These are phyloP conservation scores for Echinarachnius parma DNA, from an alignment of 53 echinoderm and acorn worm species.

Conservation along the genomic window DNA sequence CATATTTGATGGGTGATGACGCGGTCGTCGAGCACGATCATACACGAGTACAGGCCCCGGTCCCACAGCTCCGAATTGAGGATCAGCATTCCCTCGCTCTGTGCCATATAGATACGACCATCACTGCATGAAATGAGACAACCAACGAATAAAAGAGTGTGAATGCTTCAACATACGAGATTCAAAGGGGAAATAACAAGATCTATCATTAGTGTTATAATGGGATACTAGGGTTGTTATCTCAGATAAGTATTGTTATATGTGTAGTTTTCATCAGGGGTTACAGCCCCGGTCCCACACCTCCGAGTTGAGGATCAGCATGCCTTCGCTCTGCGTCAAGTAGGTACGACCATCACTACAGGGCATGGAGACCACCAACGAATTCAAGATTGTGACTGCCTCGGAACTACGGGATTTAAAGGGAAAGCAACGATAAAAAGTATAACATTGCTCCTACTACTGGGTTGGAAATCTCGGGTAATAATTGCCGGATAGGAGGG, in stretches of 20 bases:
- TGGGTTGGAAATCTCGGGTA: too few relatives aligned
- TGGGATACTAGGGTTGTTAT: neutral
- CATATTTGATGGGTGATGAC: constrained; percentile 28
- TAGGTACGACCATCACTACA: constrained; percentile 61
- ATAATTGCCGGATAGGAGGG: too few relatives aligned
- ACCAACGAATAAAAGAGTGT: neutral
- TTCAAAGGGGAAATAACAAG: neutral
- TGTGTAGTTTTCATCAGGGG: too few relatives aligned
- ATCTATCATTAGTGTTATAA: neutral
- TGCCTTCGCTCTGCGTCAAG: constrained; percentile 53
- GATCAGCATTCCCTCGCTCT: constrained; percentile 60
- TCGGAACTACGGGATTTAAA: too few relatives aligned
- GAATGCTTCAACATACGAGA: too few relatives aligned
- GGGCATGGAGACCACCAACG: neutral
- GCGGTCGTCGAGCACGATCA: neutral
- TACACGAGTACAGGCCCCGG: constrained; percentile 62
- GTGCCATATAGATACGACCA: constrained; percentile 63
- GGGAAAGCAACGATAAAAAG: too few relatives aligned
- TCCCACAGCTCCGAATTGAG: constrained; percentile 66
- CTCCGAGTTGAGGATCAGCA: constrained; percentile 72
- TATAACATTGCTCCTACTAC: too few relatives aligned
- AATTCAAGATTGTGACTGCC: too few relatives aligned
- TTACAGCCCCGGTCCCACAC: constrained; percentile 65
- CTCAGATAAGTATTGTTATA: neutral
- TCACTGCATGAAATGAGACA: constrained; percentile 24